Evolutionary conservation across 2,888 invertebrate species (phyloP).

Genomic region (Polyploca ridens): DNA sequence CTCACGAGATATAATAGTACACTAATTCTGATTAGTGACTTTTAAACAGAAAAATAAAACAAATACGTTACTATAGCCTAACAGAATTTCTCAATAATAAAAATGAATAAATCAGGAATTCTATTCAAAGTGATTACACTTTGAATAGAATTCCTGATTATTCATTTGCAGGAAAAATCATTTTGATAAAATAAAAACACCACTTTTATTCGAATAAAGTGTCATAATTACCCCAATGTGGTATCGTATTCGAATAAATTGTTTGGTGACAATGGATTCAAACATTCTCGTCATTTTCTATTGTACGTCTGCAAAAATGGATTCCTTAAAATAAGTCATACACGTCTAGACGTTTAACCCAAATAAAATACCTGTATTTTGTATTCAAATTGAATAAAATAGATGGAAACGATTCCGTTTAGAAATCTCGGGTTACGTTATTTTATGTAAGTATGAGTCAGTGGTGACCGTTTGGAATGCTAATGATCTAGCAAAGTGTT

Average conservation of each 20-base stretch:
- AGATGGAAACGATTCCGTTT: constrained; percentile 29
- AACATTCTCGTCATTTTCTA: neutral
- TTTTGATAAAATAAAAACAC: too few species aligned
- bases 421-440: constrained; percentile 37
- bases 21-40: too few species aligned
- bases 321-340: neutral
- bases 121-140: too few species aligned
- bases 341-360: neutral
- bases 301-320: neutral
- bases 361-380: constrained; percentile 9
- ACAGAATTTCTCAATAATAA: too few species aligned
- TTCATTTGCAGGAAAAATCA: too few species aligned
- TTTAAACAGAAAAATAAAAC: too few species aligned
- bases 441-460: constrained; percentile 52
- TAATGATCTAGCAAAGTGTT: constrained; percentile 23
- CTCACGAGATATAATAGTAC: too few species aligned
- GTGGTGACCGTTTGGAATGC: constrained; percentile 34
- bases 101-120: too few species aligned
- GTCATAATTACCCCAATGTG: too few species aligned
- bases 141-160: too few species aligned
- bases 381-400: constrained; percentile 9
- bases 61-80: too few species aligned
- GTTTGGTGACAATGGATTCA: neutral
- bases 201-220: too few species aligned
- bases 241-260: neutral